These are phyloP conservation scores for Strigops habroptila DNA, from an alignment of 2,113 vertebrate species.

Conservation along the genomic window DNA sequence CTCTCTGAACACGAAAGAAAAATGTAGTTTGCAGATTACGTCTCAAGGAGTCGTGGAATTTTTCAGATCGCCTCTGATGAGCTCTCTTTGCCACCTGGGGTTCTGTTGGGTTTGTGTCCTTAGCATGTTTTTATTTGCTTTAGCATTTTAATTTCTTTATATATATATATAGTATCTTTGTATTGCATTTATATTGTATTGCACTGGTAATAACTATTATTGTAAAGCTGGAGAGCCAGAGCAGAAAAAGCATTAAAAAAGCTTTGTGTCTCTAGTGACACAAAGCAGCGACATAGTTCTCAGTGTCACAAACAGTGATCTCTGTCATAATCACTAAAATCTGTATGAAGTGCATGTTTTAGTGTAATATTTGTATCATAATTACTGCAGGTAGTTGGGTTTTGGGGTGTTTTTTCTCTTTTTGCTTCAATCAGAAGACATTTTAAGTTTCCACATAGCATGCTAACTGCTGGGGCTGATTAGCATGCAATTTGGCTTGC, in stretches of 20 bases:
- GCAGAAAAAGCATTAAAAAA: not conserved
- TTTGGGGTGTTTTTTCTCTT: accelerated
- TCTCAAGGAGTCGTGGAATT: not conserved
- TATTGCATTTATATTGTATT: not conserved
- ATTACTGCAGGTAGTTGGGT: not conserved
- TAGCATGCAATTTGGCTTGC: constrained; percentile 54
- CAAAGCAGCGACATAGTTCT: not conserved
- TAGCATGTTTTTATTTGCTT: not conserved
- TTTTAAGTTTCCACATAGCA: constrained; percentile 29
- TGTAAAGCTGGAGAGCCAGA: not conserved
- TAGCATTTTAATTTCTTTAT: not conserved
- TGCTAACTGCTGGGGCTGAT: constrained; percentile 39
- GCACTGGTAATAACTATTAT: not conserved
- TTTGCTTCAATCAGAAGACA: constrained; percentile 38
- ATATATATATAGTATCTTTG: not conserved
- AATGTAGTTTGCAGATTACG: not conserved
- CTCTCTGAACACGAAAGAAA: not conserved
- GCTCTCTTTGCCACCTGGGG: not conserved
- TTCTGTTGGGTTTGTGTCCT: not conserved
- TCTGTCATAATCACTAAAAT: not conserved
- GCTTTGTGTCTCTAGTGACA: not conserved
- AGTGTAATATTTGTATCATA: not conserved
- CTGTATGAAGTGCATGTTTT: not conserved
- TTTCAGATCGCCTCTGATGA: not conserved
- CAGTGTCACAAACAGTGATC: not conserved